These are phyloP conservation scores for Tyrophagus putrescentiae DNA, from an alignment of 1,140 invertebrate genomes.

Conservation along the genomic window DNA sequence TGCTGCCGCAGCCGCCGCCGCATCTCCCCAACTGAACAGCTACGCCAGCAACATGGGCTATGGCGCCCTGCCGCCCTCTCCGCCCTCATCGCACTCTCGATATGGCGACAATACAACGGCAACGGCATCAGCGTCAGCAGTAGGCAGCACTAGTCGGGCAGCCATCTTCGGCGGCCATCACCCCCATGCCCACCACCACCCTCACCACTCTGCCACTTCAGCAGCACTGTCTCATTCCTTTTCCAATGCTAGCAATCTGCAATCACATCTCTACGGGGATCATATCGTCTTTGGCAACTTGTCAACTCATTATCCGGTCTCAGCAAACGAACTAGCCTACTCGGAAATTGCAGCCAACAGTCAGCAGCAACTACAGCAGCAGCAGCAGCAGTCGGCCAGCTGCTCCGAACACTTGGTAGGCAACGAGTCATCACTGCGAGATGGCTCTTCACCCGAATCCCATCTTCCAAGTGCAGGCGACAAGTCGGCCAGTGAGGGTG, in stretches of 20 bases:
- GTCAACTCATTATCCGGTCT: slow-evolving; percentile 2
- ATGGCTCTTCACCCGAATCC: too few relatives aligned
- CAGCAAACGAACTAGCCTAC: background rate
- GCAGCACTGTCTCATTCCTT: background rate
- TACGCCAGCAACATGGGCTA: slow-evolving; percentile 7
- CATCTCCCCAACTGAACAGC: background rate
- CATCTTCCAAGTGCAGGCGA: too few relatives aligned
- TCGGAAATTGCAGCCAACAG: slow-evolving; percentile 9
- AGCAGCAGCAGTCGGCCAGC: slow-evolving; percentile 1
- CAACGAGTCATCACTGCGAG: too few relatives aligned
- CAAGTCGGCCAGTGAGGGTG: background rate
- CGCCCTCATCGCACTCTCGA: too few relatives aligned
- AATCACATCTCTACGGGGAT: slow-evolving; percentile 1
- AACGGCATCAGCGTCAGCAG: too few relatives aligned
- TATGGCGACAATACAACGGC: too few relatives aligned
- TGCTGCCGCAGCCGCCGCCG: background rate
- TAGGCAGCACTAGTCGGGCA: too few relatives aligned
- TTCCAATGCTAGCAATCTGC: background rate
- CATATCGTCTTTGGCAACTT: slow-evolving; percentile 4
- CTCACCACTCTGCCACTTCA: background rate
- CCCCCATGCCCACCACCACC: too few relatives aligned
- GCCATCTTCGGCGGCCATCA: too few relatives aligned
- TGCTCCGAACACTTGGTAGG: background rate
- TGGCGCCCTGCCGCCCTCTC: background rate
- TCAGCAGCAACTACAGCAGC: too few relatives aligned